Conservation (phyloP, 2,888 invertebrate genomes). For the Andricus curvator region DNA sequence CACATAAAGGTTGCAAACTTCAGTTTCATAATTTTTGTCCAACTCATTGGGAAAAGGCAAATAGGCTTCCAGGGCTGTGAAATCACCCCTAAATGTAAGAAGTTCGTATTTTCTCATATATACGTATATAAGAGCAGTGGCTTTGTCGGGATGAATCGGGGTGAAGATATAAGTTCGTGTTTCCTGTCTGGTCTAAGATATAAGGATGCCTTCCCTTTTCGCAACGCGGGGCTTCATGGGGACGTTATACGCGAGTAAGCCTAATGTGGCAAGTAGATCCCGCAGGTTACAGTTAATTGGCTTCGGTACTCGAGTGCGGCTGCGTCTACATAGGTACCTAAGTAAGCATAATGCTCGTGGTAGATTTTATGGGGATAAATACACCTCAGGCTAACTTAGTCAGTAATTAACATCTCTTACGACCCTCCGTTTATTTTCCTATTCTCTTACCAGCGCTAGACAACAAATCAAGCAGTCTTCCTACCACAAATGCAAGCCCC, state of each 20-base stretch:
- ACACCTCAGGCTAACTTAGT: slow-evolving; percentile 39
- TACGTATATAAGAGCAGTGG: too few relatives aligned
- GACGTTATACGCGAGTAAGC: slow-evolving; percentile 67
- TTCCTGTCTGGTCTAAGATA: slow-evolving; percentile 32
- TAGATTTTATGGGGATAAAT: slow-evolving; percentile 39
- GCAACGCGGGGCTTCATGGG: slow-evolving; percentile 64
- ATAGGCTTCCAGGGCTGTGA: too few relatives aligned
- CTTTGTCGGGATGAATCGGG: not conserved
- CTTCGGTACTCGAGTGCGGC: slow-evolving; percentile 61
- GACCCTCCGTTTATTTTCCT: slow-evolving; percentile 39
- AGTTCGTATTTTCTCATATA: too few relatives aligned
- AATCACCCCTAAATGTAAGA: too few relatives aligned
- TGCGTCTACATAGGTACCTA: slow-evolving; percentile 49
- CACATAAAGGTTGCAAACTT: too few relatives aligned
- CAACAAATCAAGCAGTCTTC: slow-evolving; percentile 20
- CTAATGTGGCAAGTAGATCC: slow-evolving; percentile 68
- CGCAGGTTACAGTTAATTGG: slow-evolving; percentile 72
- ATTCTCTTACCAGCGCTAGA: slow-evolving; percentile 4
- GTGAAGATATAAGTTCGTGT: slow-evolving; percentile 16
- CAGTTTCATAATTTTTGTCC: too few relatives aligned
- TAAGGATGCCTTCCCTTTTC: slow-evolving; percentile 43
- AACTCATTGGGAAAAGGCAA: too few relatives aligned
- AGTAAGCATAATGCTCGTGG: slow-evolving; percentile 36
- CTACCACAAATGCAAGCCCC: not conserved
- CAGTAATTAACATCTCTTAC: slow-evolving; percentile 37